Evolutionary conservation across 2,113 vertebrate genomes (phyloP), one percentile per base, ranked within the genome.

Genomic region (Glaucomys volans): DNA sequence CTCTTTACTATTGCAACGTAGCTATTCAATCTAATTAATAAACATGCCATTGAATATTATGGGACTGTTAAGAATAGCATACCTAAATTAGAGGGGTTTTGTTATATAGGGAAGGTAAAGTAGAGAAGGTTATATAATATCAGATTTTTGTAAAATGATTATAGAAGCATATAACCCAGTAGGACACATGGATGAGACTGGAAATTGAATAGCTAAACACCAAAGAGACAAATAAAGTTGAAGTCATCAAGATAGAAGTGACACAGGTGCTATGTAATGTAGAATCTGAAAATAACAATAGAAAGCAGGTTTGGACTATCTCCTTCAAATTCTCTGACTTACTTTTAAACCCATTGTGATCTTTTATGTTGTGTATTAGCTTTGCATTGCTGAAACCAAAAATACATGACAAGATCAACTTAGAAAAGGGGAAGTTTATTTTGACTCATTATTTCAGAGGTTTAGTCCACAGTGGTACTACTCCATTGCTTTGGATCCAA

Each of bases 81-180:
- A 75, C 32, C 1, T 82, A 40, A 84, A 17, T 9, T 71, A 42
- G 4, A 67, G 24, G 44, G 13, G 30, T 85, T 92, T 87, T 86
- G 52, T 85, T 85, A 44, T 2, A 44, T 4, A 87, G 16, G 22
- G 69, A 75, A 85, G 76, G 12, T 42, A 30, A 88, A 92, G 37
- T n/a, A 54, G 35, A 87, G 30, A 90, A 40, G 3, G 83, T 71
- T 72, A 40, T 35, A 91, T 59, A 50, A 37, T 42, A 14, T 26
- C 44, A 42, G 24, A 59, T 22, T 96, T 66, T 84, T 88, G 24
- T 79, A 67, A 95, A 93, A 67, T 50, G 91, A 95, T 32, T 67
- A 47, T 22, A 16, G 16, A 93, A 52, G 9, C 52, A n/a, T 64
- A n/a, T 44, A 92, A 52, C 3, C 16, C 50, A 66, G 74, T 59